Evolutionary conservation across 2,113 vertebrate genomes (phyloP), one percentile per base, ranked within the genome.

Genomic region (Corydoras maculifer): DNA sequence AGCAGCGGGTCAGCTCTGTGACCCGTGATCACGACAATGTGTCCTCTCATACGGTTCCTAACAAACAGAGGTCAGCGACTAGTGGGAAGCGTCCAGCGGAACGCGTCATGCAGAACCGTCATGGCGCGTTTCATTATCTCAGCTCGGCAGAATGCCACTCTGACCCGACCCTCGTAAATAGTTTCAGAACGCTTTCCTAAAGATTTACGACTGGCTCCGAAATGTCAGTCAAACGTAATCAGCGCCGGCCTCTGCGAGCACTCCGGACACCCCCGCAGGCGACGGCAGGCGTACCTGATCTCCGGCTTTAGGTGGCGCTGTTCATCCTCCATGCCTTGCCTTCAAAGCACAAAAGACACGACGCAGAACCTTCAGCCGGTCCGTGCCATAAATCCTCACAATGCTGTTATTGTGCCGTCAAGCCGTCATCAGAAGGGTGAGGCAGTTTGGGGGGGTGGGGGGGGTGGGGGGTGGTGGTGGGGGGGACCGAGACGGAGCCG

Each of bases 401-500:
- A 72, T 70, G 58, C 62, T 66, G 62, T 75, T 69, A 76, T 73
- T 79, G 77, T 79, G 62, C 18, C 65, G 72, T 74, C 72, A 74
- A 68, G 43, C 10, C 31, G 62, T 74, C 58, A 68, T 61, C 72
- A 68, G 65, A 57, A 68, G 57, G 55, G 50, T 48, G 18, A 25
- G 18, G 18, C 18, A 25, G 18, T 25, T 25, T 8, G 1, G 72
- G 11, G 54, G 50, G 63, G 9, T 29, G 12, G 5, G 8, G 62
- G 14, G 43, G 54, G 53, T 14, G 31, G 61, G 0, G 14, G 72
- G 49, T 30, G 35, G 4, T 48, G 13, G 10, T 31, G 53, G 59
- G 32, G 54, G 51, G 25, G 54, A 9, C 51, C n/a, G 57, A 73
- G 35, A 57, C 48, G 43, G 63, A 65, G 53, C 72, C 58, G 59